Percentiles rank a stretch among this genome's conserved stretches.
Evolutionary conservation across 2,888 invertebrate genomes (phyloP).

Genomic region (Leptura quadrifasciata): DNA sequence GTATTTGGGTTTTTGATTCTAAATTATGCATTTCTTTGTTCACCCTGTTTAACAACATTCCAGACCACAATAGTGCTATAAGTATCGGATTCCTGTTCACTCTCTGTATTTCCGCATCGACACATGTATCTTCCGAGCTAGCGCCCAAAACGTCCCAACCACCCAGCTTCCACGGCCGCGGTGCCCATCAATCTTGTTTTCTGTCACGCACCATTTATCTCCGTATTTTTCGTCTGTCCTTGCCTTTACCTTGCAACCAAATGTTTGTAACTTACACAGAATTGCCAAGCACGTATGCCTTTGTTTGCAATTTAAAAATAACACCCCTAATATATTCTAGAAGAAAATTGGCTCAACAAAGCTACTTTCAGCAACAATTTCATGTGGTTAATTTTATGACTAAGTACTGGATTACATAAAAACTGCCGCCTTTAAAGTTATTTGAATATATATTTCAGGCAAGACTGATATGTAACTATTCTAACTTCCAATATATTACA

Average conservation of each 20-base stretch:
- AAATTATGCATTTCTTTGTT: background rate
- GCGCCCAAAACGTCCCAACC: conserved; percentile 62
- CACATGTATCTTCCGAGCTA: conserved; percentile 70
- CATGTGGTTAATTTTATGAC: background rate
- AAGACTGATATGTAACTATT: no score
- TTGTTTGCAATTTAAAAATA: conserved; percentile 61
- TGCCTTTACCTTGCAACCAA: conserved; percentile 66
- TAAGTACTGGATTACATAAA: background rate
- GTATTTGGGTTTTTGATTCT: background rate
- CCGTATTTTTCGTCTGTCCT: conserved; percentile 71
- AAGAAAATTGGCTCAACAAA: conserved; percentile 49
- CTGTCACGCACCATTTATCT: conserved; percentile 73
- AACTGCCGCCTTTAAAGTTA: no score
- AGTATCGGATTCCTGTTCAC: conserved; percentile 66
- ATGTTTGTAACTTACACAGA: conserved; percentile 60
- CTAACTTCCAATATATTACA: no score
- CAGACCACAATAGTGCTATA: conserved; percentile 64
- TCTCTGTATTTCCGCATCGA: conserved; percentile 69
- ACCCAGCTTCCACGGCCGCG: conserved; percentile 58
- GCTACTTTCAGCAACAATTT: conserved; percentile 13
- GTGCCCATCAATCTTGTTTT: conserved; percentile 72
- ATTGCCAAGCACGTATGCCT: conserved; percentile 62
- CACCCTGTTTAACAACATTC: conserved; percentile 57
- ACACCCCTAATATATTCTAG: conserved; percentile 57
- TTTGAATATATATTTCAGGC: no score